These are phyloP conservation scores for Mactra quadrangularis DNA, from an alignment of 1,140 invertebrate genomes.

Conservation along the genomic window DNA sequence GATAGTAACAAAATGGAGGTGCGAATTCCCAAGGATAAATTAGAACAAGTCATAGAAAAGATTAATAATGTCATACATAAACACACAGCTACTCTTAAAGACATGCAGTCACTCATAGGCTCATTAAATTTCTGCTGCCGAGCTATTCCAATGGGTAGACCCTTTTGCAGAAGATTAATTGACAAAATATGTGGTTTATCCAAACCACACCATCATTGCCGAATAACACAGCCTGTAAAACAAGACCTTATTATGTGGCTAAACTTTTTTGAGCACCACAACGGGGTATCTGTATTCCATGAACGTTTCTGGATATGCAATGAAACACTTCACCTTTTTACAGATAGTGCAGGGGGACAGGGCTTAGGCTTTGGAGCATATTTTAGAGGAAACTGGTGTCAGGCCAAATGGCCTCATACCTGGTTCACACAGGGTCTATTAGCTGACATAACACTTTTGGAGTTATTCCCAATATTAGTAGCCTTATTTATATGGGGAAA, in stretches of 20 bases:
- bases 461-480: constrained; percentile 51
- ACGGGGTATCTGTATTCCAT: constrained; percentile 52
- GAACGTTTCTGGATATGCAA: constrained; percentile 23
- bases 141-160: constrained; percentile 29
- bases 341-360: constrained; percentile 34
- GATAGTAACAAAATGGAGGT: constrained; percentile 15
- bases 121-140: constrained; percentile 53
- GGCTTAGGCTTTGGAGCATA: constrained; percentile 27
- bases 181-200: constrained; percentile 31
- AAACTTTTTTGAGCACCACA: constrained; percentile 24
- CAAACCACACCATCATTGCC: constrained; percentile 39
- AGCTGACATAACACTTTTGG: constrained; percentile 53
- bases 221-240: constrained; percentile 17
- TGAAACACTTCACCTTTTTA: constrained; percentile 33
- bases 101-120: constrained; percentile 57
- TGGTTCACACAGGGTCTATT: constrained; percentile 8
- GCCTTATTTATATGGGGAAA: constrained; percentile 14
- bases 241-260: constrained; percentile 35
- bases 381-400: constrained; percentile 36
- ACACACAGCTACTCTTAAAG: neutral
- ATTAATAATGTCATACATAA: neutral
- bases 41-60: constrained; percentile 17
- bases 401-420: neutral
- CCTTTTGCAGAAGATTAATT: constrained; percentile 56
- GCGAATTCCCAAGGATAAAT: constrained; percentile 12